These are phyloP conservation scores for Turritopsis rubra DNA, from an alignment of 30 jellyfish, hydroid and myxozoan genomes.

Conservation along the genomic window DNA sequence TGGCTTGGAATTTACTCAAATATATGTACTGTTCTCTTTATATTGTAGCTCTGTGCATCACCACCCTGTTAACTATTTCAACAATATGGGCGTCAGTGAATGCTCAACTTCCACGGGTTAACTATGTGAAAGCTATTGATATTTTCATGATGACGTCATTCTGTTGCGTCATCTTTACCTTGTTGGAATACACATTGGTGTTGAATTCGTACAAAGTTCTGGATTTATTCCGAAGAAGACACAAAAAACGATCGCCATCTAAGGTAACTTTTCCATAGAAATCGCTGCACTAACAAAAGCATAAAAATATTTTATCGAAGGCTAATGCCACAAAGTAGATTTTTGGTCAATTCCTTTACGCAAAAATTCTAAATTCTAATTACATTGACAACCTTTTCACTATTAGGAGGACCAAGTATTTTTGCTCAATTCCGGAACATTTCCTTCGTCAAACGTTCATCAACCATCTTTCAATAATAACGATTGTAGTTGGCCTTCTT, in stretches of 20 bases:
- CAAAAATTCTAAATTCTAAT: no score
- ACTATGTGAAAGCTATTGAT: conserved; percentile 87
- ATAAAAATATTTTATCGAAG: no score
- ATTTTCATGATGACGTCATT: conserved; percentile 78
- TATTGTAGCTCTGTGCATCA: conserved; percentile 58
- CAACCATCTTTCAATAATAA: neutral
- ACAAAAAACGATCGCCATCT: neutral
- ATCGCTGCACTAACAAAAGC: no score
- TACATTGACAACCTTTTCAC: neutral
- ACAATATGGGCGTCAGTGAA: conserved; percentile 87
- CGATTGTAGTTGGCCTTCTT: neutral
- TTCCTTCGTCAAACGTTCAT: neutral
- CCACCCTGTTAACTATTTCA: conserved; percentile 80
- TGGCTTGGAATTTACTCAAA: no score
- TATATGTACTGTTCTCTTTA: neutral
- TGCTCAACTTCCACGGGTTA: conserved; percentile 80
- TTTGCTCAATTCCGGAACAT: neutral
- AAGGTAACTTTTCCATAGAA: no score
- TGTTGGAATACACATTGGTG: conserved; percentile 76
- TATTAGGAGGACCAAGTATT: neutral
- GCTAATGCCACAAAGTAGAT: no score
- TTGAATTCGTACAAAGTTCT: conserved; percentile 28
- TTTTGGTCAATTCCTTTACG: no score
- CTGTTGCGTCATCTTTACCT: conserved; percentile 63
- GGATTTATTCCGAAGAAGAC: conserved; percentile 17